These are phyloP conservation scores for Sarcophilus harrisii DNA, from an alignment of 2,797 vertebrate species.

Conservation along the genomic window DNA sequence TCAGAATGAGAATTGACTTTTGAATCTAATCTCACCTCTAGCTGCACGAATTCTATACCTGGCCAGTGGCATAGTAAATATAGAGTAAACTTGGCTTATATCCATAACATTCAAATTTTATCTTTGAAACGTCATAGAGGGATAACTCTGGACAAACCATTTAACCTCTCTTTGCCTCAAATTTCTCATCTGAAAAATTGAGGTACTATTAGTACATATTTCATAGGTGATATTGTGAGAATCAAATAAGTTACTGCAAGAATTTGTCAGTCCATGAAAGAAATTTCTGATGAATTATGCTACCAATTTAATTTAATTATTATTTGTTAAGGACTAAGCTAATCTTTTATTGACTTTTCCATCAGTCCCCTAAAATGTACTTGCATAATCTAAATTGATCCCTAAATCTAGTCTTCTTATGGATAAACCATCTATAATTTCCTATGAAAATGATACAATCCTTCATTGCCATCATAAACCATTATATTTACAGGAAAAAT, in stretches of 20 bases:
- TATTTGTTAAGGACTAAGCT: neutral
- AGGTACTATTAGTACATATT: neutral
- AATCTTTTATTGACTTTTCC: neutral
- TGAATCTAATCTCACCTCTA: neutral
- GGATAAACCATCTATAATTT: neutral
- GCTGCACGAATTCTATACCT: neutral
- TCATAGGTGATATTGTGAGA: neutral
- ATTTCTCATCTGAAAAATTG: slow-evolving; percentile 32
- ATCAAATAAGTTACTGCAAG: neutral
- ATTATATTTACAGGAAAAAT: neutral
- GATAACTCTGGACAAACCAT: neutral
- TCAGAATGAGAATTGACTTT: neutral
- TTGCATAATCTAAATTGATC: neutral
- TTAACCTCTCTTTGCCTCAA: slow-evolving; percentile 18
- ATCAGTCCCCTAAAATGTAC: neutral
- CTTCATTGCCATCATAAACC: neutral
- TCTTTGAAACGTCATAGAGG: neutral
- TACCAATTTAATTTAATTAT: neutral
- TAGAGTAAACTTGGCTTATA: neutral
- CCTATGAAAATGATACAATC: neutral
- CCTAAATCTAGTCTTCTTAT: neutral
- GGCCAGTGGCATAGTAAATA: neutral
- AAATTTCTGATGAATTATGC: neutral
- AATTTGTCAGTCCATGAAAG: neutral
- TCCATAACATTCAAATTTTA: neutral